Base-by-base conservation (phyloP, 2,888 invertebrate species). In the Pyrocoelia pectoralis region DNA sequence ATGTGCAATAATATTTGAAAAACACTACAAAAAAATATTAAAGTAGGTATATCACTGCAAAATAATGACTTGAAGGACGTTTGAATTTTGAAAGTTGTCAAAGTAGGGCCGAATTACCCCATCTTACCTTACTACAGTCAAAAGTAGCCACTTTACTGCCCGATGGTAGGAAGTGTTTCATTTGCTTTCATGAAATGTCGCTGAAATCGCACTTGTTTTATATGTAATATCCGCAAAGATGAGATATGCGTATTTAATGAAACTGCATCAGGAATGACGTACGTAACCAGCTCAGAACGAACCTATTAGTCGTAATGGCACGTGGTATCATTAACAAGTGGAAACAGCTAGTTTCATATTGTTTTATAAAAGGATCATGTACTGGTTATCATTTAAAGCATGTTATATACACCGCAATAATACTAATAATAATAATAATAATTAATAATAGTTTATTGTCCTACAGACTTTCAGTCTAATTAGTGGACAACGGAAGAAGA, bases 281-380 rank as follows among this genome's bases (percentile, higher is more conserved):
- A 1, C 13, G 2, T n/a, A n/a, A n/a, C 43, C 54, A 41, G 55
- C 46, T 1, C 41, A 46, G 1, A 43, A 12, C 29, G 55, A n/a
- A n/a, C n/a, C n/a, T 19, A 12, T 14, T 43, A 14, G 46, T 55
- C 8, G 1, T 46, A 4, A 55, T 55, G 55, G 46, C 19, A 8
- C n/a, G 14, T 12, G 55, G 55, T 2, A 55, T 55, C 24, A 9
- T 12, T n/a, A 6, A 1, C 2, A 55, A 43, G 13, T 55, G 55
- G 55, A 24, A 55, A 24, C 55, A 55, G 10, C 28, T 46, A 1
- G 1, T 55, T 5, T 28, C 46, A 8, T 55, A 55, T 13, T 55
- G 19, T 5, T 40, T 55, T 28, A 6, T 55, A 13, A 55, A 40
- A 24, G 8, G 3, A 40, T 13, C 55, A 46, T 55, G 46, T 15